A percentile compares a stretch with the other conserved stretches of the same genome.
These are phyloP conservation scores for Anser cygnoides DNA, from an alignment of 2,113 vertebrate genomes.

Conservation along the genomic window DNA sequence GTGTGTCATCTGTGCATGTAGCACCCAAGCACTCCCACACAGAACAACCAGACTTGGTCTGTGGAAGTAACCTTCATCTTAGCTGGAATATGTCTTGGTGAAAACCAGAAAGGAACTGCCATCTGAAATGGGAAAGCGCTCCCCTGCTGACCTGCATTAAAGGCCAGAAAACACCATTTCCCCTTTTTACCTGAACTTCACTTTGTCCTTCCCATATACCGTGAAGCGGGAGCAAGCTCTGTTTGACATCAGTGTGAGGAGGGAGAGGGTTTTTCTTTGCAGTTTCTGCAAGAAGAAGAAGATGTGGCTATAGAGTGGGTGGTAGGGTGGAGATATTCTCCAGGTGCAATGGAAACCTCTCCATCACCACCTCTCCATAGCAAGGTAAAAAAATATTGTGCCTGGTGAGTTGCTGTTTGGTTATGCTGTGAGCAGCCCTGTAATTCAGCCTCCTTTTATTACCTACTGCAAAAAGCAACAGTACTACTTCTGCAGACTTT, in stretches of 20 bases:
- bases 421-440: neutral
- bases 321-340: neutral
- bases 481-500: neutral
- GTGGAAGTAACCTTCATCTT: neutral
- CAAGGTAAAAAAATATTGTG: neutral
- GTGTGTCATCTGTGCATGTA: neutral
- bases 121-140: neutral
- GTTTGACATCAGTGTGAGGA: conserved; percentile 73
- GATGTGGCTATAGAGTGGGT: neutral
- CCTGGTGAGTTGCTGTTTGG: neutral
- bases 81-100: neutral
- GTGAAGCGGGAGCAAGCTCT: conserved; percentile 67
- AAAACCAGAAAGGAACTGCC: neutral
- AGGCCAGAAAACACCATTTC: neutral
- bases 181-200: conserved; percentile 67
- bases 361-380: neutral
- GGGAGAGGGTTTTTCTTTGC: conserved; percentile 64
- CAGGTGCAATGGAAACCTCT: rapidly evolving
- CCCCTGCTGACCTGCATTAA: neutral
- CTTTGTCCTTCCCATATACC: conserved; percentile 68
- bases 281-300: conserved; percentile 66
- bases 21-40: neutral
- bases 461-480: neutral
- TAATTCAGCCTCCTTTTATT: neutral
- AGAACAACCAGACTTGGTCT: neutral